A percentile compares a stretch with the other conserved stretches of the same genome.
phyloP scores from a whole-genome alignment of 1,140 invertebrate genomes.

The Magallana gigas region DNA sequence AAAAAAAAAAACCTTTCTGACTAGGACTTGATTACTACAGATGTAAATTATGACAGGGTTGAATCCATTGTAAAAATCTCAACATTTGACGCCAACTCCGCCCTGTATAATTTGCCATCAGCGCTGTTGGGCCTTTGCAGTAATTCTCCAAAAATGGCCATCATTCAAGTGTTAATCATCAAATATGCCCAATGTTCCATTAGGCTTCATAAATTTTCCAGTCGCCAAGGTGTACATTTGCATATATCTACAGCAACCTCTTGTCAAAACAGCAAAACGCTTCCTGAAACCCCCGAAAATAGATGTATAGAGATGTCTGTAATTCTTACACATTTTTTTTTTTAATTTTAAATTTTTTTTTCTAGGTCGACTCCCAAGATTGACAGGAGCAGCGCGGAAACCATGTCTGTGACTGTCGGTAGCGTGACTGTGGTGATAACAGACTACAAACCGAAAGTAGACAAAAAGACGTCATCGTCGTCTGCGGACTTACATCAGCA shows the following conservation, averaged over 20 bases:
- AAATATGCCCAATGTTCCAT: background rate
- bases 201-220: conserved; percentile 25
- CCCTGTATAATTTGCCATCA: background rate
- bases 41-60: too few relatives aligned
- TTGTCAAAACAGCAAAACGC: conserved; percentile 1
- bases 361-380: conserved; percentile 83
- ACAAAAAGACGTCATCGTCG: conserved; percentile 60
- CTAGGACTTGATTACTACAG: too few relatives aligned
- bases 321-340: background rate
- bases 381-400: conserved; percentile 91
- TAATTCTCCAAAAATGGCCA: background rate
- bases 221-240: background rate
- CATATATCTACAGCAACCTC: conserved; percentile 14
- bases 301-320: background rate
- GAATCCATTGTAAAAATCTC: too few relatives aligned
- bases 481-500: conserved; percentile 67
- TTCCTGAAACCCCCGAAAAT: background rate
- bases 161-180: conserved; percentile 9
- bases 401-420: conserved; percentile 96
- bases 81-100: background rate
- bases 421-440: conserved; percentile 98
- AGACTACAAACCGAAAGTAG: conserved; percentile 96
- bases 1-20: too few relatives aligned
- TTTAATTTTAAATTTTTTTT: conserved; percentile 27
- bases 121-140: background rate